Evolutionary conservation across 2,888 invertebrate genomes (phyloP).

Genomic region (Melanargia galathea): DNA sequence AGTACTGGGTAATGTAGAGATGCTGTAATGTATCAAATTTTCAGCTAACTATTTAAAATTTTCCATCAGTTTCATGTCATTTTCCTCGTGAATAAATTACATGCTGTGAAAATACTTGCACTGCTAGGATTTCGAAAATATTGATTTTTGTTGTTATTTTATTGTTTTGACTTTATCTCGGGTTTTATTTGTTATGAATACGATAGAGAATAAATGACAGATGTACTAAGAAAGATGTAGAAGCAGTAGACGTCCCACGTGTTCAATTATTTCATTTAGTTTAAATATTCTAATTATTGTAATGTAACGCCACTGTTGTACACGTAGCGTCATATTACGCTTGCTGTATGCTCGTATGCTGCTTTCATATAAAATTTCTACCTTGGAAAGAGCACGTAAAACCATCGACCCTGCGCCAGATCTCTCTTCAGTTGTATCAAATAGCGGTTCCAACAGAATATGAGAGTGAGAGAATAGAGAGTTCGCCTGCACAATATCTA

Average conservation of each 20-base stretch:
- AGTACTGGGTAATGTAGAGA: too few relatives aligned
- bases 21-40: neutral
- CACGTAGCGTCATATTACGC: neutral
- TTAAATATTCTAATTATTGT: conserved; percentile 6
- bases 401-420: neutral
- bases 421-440: too few relatives aligned
- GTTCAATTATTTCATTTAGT: conserved; percentile 4
- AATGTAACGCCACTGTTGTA: neutral
- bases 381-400: neutral
- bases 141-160: neutral
- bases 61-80: neutral
- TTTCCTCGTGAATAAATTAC: neutral
- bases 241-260: neutral
- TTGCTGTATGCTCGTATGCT: neutral
- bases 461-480: too few relatives aligned
- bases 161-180: neutral
- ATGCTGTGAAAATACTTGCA: neutral
- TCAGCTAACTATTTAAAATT: neutral
- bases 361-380: neutral
- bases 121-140: neutral
- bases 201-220: too few relatives aligned
- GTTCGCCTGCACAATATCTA: too few relatives aligned
- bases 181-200: neutral
- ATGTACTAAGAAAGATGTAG: too few relatives aligned
- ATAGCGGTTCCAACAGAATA: too few relatives aligned